Evolutionary conservation across 2,888 invertebrate genomes (phyloP), one percentile per base, ranked within the genome.

Genomic region (Clusia tigrina): DNA sequence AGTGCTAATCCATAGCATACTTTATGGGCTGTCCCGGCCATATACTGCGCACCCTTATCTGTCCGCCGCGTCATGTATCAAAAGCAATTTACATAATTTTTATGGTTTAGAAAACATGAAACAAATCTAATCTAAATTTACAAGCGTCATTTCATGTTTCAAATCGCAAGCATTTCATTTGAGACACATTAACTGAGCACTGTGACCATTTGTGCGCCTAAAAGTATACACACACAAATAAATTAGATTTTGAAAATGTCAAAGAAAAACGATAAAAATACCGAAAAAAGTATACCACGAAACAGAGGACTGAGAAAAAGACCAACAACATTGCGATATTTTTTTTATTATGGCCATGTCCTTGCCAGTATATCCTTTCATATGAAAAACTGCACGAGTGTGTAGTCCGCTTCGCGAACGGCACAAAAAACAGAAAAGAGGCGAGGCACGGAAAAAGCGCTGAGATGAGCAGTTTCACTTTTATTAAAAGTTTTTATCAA

Each of bases 61-160:
- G n/a, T 3, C 12, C 10, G 42, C 12, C 10, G 42, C 42, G n/a
- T 15, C 10, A 42, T n/a, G n/a, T 42, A 42, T n/a, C n/a, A n/a
- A n/a, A n/a, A n/a, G n/a, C 42, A 42, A 42, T 42, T 42, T 42
- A 42, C 42, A 42, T 42, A 42, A 42, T 42, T 42, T 42, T 42
- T 42, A 42, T 42, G 9, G 42, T 42, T 42, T 42, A 42, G 42
- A 42, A 15, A 42, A 42, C n/a, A 42, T 42, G 42, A 42, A 42
- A 42, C 9, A 42, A 5, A 42, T 42, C 42, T 6, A 42, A 42
- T 42, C 42, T 42, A 42, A 42, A 42, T 42, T 42, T 42, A 42
- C n/a, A 42, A 42, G 42, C n/a, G n/a, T 5, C 42, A n/a, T 42
- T 42, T 42, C n/a, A 42, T 3, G 42, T n/a, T 42, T n/a, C n/a